phyloP scores from a whole-genome alignment of 1,140 invertebrate genomes.

The Phocides pigmalion region DNA sequence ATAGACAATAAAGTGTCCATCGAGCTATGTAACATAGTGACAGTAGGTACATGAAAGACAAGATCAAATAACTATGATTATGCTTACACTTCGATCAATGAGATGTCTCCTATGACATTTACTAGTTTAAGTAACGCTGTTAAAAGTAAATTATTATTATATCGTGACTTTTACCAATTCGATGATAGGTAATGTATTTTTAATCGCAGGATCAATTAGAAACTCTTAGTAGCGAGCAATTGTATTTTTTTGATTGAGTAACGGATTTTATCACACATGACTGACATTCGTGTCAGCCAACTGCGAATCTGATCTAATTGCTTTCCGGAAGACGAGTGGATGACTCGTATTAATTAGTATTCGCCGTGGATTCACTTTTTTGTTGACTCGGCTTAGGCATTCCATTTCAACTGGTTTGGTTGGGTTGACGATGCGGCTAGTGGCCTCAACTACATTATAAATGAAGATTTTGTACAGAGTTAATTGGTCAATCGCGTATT shows the following conservation, averaged over 20 bases:
- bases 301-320: constrained; percentile 21
- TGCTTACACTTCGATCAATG: no score
- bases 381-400: constrained; percentile 10
- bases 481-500: constrained; percentile 17
- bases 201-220: background rate
- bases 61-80: no score
- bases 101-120: no score
- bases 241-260: background rate
- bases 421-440: constrained; percentile 4
- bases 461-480: constrained; percentile 16
- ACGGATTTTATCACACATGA: constrained; percentile 2
- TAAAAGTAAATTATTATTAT: no score
- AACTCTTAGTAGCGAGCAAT: background rate
- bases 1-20: no score
- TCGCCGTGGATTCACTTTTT: constrained; percentile 11
- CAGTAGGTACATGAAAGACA: no score
- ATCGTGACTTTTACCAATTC: background rate
- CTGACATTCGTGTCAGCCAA: constrained; percentile 12
- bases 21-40: no score
- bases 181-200: background rate
- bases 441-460: constrained; percentile 10
- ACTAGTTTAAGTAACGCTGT: no score
- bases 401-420: constrained; percentile 17
- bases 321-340: constrained; percentile 11
- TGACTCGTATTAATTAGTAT: constrained; percentile 24